Base-by-base conservation (phyloP, 2,113 vertebrate genomes). In the Phyllostomus discolor region DNA sequence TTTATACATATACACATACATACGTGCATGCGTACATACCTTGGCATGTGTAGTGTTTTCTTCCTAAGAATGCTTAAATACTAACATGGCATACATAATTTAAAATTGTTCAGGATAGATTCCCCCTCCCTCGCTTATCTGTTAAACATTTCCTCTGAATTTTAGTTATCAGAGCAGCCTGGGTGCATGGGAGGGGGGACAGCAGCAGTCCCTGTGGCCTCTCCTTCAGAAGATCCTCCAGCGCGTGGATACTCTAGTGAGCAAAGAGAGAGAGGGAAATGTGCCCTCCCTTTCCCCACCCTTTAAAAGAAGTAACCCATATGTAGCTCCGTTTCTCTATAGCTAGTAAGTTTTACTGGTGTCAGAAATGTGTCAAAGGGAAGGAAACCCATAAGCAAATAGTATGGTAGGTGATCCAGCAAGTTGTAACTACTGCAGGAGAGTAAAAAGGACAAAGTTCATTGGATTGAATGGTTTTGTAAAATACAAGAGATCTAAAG, bases 21-120 rank as follows among this genome's bases (percentile, higher is more conserved):
- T 12, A 7, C 33, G 35, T 14, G n/a, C 35, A 41, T n/a, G n/a
- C 70, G 48, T 41, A 24, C n/a, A 31, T 38, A 50, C 4, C 10
- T 91, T 57, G 52, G 52, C 22, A 52, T 38, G 48, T 72, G 8
- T 24, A 79, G 5, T 43, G 15, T 70, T 79, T 59, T 85, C 41
- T 95, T 96, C 41, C n/a, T 84, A 52, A 93, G 75, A 83, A 41
- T 83, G 50, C 76, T 81, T 46, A 88, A 78, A 35, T 70, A 72
- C 33, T 70, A 20, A 54, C 15, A 12, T 73, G 15, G 48, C 88
- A 6, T 57, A 86, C 69, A 10, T 90, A 38, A 72, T 91, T 95
- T 67, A 78, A 78, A 75, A 83, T 84, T 73, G 84, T 35, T 50
- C 6, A 64, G n/a, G 76, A 31, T 48, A 81, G 22, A 69, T 91